Percentiles rank a stretch among this genome's conserved stretches.
These are phyloP conservation scores for Parauchenoglanis ngamensis DNA, from an alignment of 2,797 vertebrate species.

Conservation along the genomic window DNA sequence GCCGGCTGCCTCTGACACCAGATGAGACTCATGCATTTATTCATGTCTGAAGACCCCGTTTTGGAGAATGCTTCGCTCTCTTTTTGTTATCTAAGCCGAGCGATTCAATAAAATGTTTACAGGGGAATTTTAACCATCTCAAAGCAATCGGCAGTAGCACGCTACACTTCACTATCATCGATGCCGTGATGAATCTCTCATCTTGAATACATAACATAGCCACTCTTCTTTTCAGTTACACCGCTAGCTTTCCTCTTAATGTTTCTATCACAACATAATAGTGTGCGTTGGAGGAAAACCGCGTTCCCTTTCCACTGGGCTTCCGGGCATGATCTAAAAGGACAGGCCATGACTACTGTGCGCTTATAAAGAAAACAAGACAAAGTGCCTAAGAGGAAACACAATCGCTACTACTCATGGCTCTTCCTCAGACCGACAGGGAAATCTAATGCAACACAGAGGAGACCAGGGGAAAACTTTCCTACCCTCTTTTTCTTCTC, in stretches of 20 bases:
- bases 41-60: slow-evolving; percentile 33
- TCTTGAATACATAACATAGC: background rate
- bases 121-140: slow-evolving; percentile 43
- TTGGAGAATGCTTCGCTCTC: slow-evolving; percentile 41
- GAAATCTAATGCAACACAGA: slow-evolving; percentile 36
- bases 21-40: slow-evolving; percentile 56
- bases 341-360: slow-evolving; percentile 19
- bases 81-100: slow-evolving; percentile 36
- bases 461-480: background rate
- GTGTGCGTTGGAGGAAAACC: background rate
- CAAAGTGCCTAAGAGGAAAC: slow-evolving; percentile 22
- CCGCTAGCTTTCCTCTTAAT: background rate
- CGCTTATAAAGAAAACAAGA: slow-evolving; percentile 44
- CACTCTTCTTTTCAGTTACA: slow-evolving; percentile 5
- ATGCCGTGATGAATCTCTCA: slow-evolving; percentile 33
- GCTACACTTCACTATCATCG: slow-evolving; percentile 1
- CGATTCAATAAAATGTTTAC: slow-evolving; percentile 51
- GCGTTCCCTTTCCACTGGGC: background rate
- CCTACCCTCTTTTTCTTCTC: background rate
- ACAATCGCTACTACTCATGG: background rate
- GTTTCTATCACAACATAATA: background rate
- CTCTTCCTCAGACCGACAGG: slow-evolving; percentile 39
- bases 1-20: slow-evolving; percentile 39
- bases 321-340: background rate
- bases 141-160: background rate